Base-by-base conservation (phyloP, 2,888 invertebrate genomes). In the Sericinus montela region DNA sequence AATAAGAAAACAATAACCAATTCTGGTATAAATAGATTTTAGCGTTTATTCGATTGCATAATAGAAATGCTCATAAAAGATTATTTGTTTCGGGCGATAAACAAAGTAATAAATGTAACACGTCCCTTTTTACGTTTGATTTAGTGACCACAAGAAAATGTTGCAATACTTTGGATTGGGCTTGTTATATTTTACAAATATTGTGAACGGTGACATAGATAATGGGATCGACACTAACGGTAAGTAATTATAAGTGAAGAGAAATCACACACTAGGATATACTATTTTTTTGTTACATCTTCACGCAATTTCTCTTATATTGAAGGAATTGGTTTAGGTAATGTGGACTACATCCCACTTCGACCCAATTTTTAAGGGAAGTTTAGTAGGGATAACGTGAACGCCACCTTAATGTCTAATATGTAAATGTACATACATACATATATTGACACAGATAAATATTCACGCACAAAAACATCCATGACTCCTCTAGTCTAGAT, bases 41-140 rank as follows among this genome's bases (percentile, higher is more conserved):
- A 7, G 4, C 19, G n/a, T 32, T 11, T 32, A 32, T 32, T 11
- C 5, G 11, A 32, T 32, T 3, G 11, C 7, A 11, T 11, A 32
- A 32, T 32, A n/a, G 7, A 15, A 35, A 35, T 15, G 15, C 25
- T 3, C 19, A 5, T 19, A 19, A 16, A 10, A 1, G 10, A 19
- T 5, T 19, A 11, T 36, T 16, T 36, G 16, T 19, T 46, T 46
- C 10, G 0, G 25, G 16, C n/a, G 23, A 46, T 46, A 46, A 46
- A 15, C 1, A 19, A 40, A 35, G 16, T 11, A 25, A 35, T 46
- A 35, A 40, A 46, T 7, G 9, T 14, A 6, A 6, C n/a, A 25
- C 28, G 16, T 2, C 40, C 40, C 14, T 44, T 34, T 40, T 6
- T n/a, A 34, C 10, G n/a, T 25, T 25, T 7, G 10, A 2, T 10